phyloP scores from a whole-genome alignment of 2,797 vertebrate genomes.

The Sarcophilus harrisii region DNA sequence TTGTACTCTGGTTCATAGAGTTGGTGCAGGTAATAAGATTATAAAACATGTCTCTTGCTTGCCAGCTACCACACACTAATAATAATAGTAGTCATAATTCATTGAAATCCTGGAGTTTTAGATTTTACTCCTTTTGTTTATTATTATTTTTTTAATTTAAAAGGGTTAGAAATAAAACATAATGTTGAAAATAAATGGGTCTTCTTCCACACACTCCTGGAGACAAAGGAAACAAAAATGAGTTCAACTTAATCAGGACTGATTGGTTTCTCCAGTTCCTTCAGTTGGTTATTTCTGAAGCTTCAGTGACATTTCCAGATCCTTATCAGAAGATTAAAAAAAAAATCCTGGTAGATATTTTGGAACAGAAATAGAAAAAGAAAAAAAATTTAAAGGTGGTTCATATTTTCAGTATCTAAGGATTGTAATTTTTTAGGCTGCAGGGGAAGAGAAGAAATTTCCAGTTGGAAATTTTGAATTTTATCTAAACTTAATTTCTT shows the following conservation, averaged over 20 bases:
- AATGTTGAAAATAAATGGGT: conserved; percentile 67
- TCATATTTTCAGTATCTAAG: not conserved
- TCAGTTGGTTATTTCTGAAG: not conserved
- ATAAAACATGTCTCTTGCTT: conserved; percentile 84
- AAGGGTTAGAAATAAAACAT: conserved; percentile 54
- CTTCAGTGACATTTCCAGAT: not conserved
- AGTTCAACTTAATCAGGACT: rapidly evolving
- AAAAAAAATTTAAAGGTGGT: not conserved
- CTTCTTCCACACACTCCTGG: not conserved
- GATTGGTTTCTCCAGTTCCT: conserved; percentile 20
- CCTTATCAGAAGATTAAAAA: not conserved
- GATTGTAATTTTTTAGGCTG: not conserved
- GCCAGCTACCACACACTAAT: conserved; percentile 79
- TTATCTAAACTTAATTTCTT: not conserved
- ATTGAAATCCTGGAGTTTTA: conserved; percentile 73
- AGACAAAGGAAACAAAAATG: not conserved
- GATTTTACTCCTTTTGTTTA: conserved; percentile 58
- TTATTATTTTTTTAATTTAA: conserved; percentile 71
- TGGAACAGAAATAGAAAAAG: not conserved
- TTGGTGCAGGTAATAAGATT: conserved; percentile 81
- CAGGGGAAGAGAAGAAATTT: not conserved
- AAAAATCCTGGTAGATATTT: not conserved
- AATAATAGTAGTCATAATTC: conserved; percentile 81
- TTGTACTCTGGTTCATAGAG: conserved; percentile 71
- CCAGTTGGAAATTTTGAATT: not conserved